Base-by-base conservation (phyloP, 2,797 vertebrate genomes). In the Myiotriccus ornatus region DNA sequence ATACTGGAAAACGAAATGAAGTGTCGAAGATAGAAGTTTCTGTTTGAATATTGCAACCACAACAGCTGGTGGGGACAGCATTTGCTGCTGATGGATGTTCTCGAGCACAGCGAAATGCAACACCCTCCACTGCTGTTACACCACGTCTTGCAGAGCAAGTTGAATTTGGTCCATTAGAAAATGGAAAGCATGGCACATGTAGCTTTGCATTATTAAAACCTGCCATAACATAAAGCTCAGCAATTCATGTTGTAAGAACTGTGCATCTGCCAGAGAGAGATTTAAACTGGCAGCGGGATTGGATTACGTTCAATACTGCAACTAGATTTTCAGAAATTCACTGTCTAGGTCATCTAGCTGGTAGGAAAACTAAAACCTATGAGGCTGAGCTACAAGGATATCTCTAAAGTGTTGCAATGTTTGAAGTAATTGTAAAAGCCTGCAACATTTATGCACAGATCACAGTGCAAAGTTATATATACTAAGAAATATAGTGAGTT, bases 271-370 rank as follows among this genome's bases (percentile, higher is more conserved):
- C 91, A 90, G 74, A 71, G 53, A 80, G n/a, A 93, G 56, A 77
- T 83, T 91, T 89, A 87, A 95, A 80, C 37, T 84, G 83, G 68
- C 75, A 91, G 84, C 25, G 65, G 50, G 82, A 93, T 13, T 95
- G 87, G 53, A 92, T 49, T 77, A 39, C 37, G 47, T 78, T 90
- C 59, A 87, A 75, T 57, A 90, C 10, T 84, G 77, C n/a, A 86
- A 77, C 10, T 59, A 65, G 44, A 78, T 50, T 84, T 69, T 91
- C 55, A 75, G 25, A 88, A 88, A 67, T 65, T 43, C 16, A 3
- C 62, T 67, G 41, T 35, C 67, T 65, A 75, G 53, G 32, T 65
- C 63, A 87, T 34, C 24, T 75, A 75, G 78, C 30, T 85, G n/a
- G 77, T 71, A 68, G 10, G 74, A 84, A 79, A 93, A n/a, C 20